Percentiles rank a stretch among this genome's conserved stretches.
Conservation (phyloP, 1,140 invertebrate genomes). For the Melipona quadrifasciata region DNA sequence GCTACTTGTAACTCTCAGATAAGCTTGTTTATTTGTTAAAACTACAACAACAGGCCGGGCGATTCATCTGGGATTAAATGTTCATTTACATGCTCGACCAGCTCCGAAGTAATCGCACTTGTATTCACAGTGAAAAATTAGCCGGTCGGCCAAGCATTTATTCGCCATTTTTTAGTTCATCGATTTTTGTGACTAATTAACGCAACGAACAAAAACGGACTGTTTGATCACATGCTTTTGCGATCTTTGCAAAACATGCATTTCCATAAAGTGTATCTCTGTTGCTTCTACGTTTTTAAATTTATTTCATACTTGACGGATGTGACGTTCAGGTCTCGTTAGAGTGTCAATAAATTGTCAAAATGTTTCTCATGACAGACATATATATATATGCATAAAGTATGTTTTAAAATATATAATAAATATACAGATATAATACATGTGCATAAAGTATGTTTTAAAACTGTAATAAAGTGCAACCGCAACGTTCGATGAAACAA, state of each 20-base stretch:
- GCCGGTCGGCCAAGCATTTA: neutral
- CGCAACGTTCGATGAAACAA: neutral
- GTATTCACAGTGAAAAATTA: neutral
- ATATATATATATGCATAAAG: neutral
- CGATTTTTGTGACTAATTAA: neutral
- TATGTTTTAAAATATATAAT: neutral
- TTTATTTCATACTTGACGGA: too few species aligned
- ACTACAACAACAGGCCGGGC: conserved; percentile 1
- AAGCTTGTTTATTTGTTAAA: conserved; percentile 48
- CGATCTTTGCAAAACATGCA: neutral
- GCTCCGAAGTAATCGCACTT: neutral
- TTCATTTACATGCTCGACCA: conserved; percentile 15
- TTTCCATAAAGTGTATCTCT: too few species aligned
- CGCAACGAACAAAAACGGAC: neutral
- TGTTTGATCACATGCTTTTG: neutral
- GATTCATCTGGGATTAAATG: conserved; percentile 22
- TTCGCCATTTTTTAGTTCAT: neutral
- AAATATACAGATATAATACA: too few species aligned
- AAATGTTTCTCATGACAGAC: neutral
- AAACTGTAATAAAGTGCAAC: neutral
- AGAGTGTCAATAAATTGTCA: neutral
- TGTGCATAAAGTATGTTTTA: neutral
- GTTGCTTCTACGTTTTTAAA: too few species aligned
- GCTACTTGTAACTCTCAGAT: conserved; percentile 40
- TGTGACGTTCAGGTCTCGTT: neutral